A percentile compares a stretch with the other conserved stretches of the same genome.
These are phyloP conservation scores for Eidolon helvum DNA, from an alignment of 2,113 vertebrate genomes.

Conservation along the genomic window DNA sequence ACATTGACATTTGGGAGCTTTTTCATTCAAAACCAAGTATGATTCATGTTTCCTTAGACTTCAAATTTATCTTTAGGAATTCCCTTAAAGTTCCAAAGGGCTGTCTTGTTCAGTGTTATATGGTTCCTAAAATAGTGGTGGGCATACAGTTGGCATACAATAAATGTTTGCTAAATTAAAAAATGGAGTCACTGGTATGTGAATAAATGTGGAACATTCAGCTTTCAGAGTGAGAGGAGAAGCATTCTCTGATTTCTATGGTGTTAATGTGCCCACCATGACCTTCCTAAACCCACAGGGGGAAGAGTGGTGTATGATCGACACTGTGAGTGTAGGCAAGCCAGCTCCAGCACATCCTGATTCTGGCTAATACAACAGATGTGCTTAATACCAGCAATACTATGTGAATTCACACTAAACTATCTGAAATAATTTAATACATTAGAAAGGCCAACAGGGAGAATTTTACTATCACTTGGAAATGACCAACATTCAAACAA, in stretches of 20 bases:
- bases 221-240: not conserved
- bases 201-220: not conserved
- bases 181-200: not conserved
- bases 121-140: not conserved
- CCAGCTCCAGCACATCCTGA: not conserved
- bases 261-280: not conserved
- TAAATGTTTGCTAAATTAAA: not conserved
- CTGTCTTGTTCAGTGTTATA: not conserved
- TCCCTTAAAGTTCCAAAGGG: not conserved
- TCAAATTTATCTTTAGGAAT: not conserved
- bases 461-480: not conserved
- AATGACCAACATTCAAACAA: not conserved
- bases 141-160: not conserved
- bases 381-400: not conserved
- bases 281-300: not conserved
- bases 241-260: not conserved
- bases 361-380: not conserved
- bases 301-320: not conserved
- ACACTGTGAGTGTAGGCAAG: not conserved
- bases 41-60: not conserved
- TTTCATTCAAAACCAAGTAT: not conserved
- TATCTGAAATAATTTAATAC: not conserved
- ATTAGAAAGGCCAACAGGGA: not conserved
- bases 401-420: not conserved
- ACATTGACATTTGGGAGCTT: not conserved